Evolutionary conservation across 2,888 invertebrate species (phyloP), one percentile per base, ranked within the genome.

Genomic region (Acanthosepion pharaonis): DNA sequence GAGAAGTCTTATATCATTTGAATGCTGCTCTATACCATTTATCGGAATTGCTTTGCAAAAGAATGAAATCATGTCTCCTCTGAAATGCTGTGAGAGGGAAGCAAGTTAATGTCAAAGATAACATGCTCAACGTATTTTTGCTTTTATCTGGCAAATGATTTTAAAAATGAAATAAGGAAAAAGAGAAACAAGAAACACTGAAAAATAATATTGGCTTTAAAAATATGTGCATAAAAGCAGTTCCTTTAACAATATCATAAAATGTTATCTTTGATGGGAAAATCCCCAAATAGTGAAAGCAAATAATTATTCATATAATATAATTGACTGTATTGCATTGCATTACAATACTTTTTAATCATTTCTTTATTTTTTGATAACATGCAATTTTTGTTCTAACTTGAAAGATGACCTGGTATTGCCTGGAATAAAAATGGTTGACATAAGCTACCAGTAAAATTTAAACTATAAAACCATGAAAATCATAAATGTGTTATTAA

Each of bases 41-140:
- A 78, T 78, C 78, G n/a, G 78, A 78, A 78, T 78, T 33, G 78
- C n/a, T 78, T 78, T 33, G n/a, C 4, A 33, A 78, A 78, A n/a
- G 78, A 78, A 78, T 78, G n/a, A 78, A 78, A 78, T 78, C 78
- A 78, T 78, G 78, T 78, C 78, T 78, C n/a, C 18, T 78, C 78
- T n/a, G n/a, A 78, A 78, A 78, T n/a, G 78, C n/a, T 78, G 78
- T 15, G 78, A n/a, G 78, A 78, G 18, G 78, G 78, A 78, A 78
- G 78, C 78, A 78, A 78, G 78, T n/a, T 78, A 78, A 78, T 78
- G 78, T 78, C 78, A 78, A 78, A 78, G 78, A 78, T 78, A 78
- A 78, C 78, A 78, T 18, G 78, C n/a, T n/a, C 9, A 78, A n/a
- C n/a, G 78, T 33, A 78, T 78, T n/a, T 33, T n/a, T 33, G 15